Base-by-base conservation (phyloP, 30 jellyfish, hydroid and myxozoan genomes). In the Sanderia malayensis region DNA sequence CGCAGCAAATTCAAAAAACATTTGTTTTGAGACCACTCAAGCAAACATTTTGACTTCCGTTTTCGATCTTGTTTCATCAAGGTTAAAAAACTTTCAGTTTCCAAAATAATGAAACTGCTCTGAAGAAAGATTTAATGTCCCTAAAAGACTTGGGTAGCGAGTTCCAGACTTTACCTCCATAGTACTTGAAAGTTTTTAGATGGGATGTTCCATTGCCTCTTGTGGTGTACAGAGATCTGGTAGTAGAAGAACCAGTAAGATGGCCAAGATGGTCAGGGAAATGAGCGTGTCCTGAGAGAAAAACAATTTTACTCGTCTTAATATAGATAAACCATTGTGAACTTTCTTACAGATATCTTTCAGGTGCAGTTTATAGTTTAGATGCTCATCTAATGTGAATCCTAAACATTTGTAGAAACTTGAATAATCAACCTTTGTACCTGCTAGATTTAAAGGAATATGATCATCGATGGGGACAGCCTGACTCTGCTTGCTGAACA, bases 181-280 rank as follows among this genome's bases (percentile, higher is more conserved):
- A 68, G 46, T 4, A 68, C 7, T 68, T 68, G 81, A 45, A 68
- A 68, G 67, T 6, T 47, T 68, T 44, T 21, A 37, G 68, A 24
- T 68, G 67, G n/a, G n/a, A n/a, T n/a, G n/a, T n/a, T n/a, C n/a
- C n/a, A n/a, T n/a, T n/a, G n/a, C n/a, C n/a, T n/a, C n/a, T 19
- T 1, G 86, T 32, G 76, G 76, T 21, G 73, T 7, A 57, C 74
- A 58, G 44, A 20, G 58, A 76, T 58, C 86, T 31, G 31, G 49
- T 29, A 57, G 76, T n/a, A 67, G 33, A 47, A 74, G 86, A 25
- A 74, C 76, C 41, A 31, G 49, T n/a, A 76, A 74, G 86, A 57
- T 74, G 1, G 86, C 86, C n/a, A n/a, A n/a, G n/a, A n/a, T n/a
- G n/a, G n/a, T n/a, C 29, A n/a, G n/a, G n/a, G 64, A 49, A 30